These are phyloP conservation scores for Rotaria magnacalcarata DNA, from an alignment of 2,888 invertebrate genomes.

Conservation along the genomic window DNA sequence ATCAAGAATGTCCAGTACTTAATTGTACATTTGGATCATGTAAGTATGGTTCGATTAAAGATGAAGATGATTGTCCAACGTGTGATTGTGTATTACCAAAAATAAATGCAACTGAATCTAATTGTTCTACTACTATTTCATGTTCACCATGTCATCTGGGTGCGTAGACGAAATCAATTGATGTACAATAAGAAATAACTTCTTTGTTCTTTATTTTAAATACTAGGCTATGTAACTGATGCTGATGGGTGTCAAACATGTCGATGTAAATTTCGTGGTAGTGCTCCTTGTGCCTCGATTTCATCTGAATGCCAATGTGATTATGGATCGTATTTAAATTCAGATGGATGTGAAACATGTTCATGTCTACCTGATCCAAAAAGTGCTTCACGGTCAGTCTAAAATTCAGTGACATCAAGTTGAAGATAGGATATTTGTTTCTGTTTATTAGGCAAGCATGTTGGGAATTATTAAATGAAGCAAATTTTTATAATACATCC, in stretches of 20 bases:
- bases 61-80: constrained; percentile 44
- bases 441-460: neutral
- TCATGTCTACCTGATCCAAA: constrained; percentile 44
- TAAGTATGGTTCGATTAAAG: constrained; percentile 42
- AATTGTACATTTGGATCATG: constrained; percentile 41
- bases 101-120: neutral
- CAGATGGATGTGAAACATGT: constrained; percentile 44
- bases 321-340: constrained; percentile 42
- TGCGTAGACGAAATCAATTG: neutral
- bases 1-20: constrained; percentile 33
- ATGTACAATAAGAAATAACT: neutral
- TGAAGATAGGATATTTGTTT: too few relatives aligned
- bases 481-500: neutral
- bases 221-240: constrained; percentile 41
- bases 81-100: constrained; percentile 44
- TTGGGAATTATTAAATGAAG: constrained; percentile 12
- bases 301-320: constrained; percentile 37
- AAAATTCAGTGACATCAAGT: neutral
- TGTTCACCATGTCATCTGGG: constrained; percentile 37
- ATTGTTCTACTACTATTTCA: neutral
- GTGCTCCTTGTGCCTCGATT: constrained; percentile 33
- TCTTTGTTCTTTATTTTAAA: neutral
- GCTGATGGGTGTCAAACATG: constrained; percentile 44
- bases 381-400: neutral
- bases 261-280: constrained; percentile 41